phyloP scores from a whole-genome alignment of 2,797 vertebrate species.

The Caiman crocodilus region DNA sequence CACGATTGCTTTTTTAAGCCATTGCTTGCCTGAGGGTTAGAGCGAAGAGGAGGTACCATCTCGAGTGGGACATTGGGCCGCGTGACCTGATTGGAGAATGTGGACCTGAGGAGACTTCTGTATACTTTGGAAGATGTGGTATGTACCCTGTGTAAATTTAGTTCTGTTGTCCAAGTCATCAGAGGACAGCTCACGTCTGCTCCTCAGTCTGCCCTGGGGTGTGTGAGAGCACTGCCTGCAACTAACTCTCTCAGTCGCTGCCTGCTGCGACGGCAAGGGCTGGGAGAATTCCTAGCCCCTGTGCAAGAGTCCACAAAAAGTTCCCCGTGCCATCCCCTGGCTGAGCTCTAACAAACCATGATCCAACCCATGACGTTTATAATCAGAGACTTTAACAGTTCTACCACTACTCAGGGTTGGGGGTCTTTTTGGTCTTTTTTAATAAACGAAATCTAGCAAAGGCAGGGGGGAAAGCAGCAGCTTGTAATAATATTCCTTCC shows the following conservation, averaged over 20 bases:
- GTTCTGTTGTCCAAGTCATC: background rate
- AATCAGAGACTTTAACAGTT: background rate
- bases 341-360: background rate
- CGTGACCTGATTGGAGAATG: background rate
- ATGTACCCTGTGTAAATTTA: fast-evolving
- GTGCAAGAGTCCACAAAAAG: background rate
- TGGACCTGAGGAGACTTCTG: background rate
- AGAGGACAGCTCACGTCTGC: background rate
- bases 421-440: background rate
- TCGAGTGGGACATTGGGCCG: background rate
- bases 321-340: background rate
- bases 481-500: constrained; percentile 49
- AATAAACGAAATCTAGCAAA: constrained; percentile 31
- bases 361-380: fast-evolving
- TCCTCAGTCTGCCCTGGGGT: background rate
- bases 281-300: background rate
- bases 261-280: background rate
- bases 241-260: fast-evolving
- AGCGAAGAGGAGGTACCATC: background rate
- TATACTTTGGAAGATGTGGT: background rate
- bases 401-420: background rate
- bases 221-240: background rate
- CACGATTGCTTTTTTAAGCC: background rate
- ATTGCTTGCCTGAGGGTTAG: fast-evolving
- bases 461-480: constrained; percentile 40